Conservation (phyloP, 2,113 vertebrate genomes). For the Gavialis gangeticus region DNA sequence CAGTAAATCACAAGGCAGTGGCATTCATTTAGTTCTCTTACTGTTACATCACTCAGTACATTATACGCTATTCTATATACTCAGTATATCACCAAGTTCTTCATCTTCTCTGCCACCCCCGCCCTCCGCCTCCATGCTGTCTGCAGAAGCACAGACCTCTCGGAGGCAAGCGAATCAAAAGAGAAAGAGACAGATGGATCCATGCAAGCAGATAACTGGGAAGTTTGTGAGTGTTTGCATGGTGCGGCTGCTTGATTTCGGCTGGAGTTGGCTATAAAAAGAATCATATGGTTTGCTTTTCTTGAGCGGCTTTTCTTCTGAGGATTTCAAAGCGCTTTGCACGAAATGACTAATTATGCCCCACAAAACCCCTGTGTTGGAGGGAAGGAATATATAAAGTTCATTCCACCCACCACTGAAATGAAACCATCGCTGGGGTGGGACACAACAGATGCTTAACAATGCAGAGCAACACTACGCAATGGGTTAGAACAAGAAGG, state of each 20-base stretch:
- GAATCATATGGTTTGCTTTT: not conserved
- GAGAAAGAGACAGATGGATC: slow-evolving; percentile 39
- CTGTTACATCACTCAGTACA: slow-evolving; percentile 65
- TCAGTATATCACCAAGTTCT: slow-evolving; percentile 25
- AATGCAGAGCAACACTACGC: fast-evolving
- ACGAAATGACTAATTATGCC: not conserved
- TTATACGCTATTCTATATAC: slow-evolving; percentile 49
- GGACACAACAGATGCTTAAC: not conserved
- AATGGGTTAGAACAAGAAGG: not conserved
- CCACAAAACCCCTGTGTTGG: not conserved
- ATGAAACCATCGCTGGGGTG: not conserved
- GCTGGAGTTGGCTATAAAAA: not conserved
- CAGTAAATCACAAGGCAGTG: slow-evolving; percentile 77
- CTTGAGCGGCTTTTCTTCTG: not conserved
- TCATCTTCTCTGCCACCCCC: slow-evolving; percentile 58
- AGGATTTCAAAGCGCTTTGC: not conserved
- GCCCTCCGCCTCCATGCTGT: slow-evolving; percentile 51
- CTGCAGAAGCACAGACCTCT: slow-evolving; percentile 55
- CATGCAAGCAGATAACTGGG: not conserved
- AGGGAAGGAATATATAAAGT: fast-evolving
- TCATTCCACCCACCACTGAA: not conserved
- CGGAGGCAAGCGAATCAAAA: slow-evolving; percentile 12
- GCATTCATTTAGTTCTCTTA: slow-evolving; percentile 60
- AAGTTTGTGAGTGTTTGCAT: not conserved
- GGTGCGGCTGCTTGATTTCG: slow-evolving; percentile 34